These are phyloP conservation scores for Cryptoblepharus egeriae DNA, from an alignment of 2,797 vertebrate genomes.

Conservation along the genomic window DNA sequence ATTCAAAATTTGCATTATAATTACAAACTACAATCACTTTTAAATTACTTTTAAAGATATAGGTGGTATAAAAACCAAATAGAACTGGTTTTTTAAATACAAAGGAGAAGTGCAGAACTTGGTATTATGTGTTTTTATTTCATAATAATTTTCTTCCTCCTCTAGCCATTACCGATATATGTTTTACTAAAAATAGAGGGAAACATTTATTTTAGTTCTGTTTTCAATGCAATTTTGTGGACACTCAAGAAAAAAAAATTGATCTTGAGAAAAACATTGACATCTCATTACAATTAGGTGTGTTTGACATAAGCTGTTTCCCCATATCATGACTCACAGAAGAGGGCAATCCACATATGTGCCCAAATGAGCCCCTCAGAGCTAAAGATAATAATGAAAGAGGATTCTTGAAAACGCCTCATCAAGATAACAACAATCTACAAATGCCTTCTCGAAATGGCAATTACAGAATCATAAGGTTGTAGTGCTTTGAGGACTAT, in stretches of 20 bases:
- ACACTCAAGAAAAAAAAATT: neutral
- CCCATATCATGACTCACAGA: neutral
- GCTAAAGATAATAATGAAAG: neutral
- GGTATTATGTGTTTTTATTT: too few species aligned
- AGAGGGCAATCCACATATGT: neutral
- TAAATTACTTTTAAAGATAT: too few species aligned
- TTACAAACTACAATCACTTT: too few species aligned
- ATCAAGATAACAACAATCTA: too few species aligned
- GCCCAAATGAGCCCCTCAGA: neutral
- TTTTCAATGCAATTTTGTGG: neutral
- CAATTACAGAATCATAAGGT: neutral
- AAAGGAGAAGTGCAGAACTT: too few species aligned
- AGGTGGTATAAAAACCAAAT: too few species aligned
- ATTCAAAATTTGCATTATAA: too few species aligned
- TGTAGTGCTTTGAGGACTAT: neutral
- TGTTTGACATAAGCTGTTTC: neutral
- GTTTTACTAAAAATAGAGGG: neutral
- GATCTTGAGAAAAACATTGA: neutral
- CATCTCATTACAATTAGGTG: neutral
- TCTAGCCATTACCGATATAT: neutral
- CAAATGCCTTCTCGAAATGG: neutral
- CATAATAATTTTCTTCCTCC: too few species aligned
- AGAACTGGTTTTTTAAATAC: too few species aligned
- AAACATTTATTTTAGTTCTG: neutral
- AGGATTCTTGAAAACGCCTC: neutral